These are phyloP conservation scores for Aphrophora alni DNA, from an alignment of 2,888 invertebrate species.

Conservation along the genomic window DNA sequence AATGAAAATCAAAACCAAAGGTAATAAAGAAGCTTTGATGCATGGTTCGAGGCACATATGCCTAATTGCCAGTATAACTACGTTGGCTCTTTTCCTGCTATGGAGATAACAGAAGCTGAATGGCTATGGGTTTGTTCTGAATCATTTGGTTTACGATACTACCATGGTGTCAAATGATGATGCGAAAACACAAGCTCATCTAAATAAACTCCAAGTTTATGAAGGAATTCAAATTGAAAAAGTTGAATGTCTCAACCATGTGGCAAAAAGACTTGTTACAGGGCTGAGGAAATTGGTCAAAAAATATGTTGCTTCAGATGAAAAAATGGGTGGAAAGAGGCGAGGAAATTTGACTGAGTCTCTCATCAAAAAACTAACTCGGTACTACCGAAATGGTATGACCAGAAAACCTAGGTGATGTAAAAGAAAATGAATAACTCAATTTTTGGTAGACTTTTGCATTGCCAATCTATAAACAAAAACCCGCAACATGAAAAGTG, in stretches of 20 bases:
- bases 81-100: background rate
- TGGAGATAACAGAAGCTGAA: background rate
- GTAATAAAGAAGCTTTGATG: slow-evolving; percentile 14
- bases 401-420: background rate
- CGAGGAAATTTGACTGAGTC: slow-evolving; percentile 2
- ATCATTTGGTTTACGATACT: background rate
- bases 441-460: no score
- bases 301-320: background rate
- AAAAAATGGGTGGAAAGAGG: background rate
- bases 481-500: slow-evolving; percentile 10
- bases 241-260: slow-evolving; percentile 21
- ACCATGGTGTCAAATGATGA: background rate
- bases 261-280: slow-evolving; percentile 15
- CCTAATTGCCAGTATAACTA: background rate
- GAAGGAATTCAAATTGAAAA: background rate
- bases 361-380: slow-evolving; percentile 7
- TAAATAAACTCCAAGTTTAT: background rate
- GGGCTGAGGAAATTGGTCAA: slow-evolving; percentile 18
- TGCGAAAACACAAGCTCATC: background rate
- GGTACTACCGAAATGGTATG: slow-evolving; percentile 8
- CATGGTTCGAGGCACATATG: background rate
- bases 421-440: background rate
- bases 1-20: slow-evolving; percentile 25
- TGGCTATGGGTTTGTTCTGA: background rate
- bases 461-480: background rate